These are phyloP conservation scores for Barnardius zonarius DNA, from an alignment of 2,113 vertebrate species.

Conservation along the genomic window DNA sequence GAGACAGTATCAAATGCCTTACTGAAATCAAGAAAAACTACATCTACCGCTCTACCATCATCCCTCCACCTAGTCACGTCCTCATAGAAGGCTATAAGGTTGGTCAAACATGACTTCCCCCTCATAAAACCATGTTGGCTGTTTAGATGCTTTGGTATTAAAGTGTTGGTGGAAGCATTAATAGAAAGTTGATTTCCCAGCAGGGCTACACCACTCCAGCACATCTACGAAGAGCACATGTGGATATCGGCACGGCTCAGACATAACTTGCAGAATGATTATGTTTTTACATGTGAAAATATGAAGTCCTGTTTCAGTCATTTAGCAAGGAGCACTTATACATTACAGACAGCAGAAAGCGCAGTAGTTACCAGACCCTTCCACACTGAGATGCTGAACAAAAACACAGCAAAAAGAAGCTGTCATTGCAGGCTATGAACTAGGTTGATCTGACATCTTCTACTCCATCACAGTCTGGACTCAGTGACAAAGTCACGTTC, in stretches of 20 bases:
- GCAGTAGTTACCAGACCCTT: background rate
- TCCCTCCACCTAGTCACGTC: too few relatives aligned
- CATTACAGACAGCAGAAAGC: background rate
- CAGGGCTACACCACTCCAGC: background rate
- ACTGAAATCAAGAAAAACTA: too few relatives aligned
- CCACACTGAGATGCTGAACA: background rate
- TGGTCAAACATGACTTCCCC: too few relatives aligned
- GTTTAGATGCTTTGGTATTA: background rate
- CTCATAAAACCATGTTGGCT: too few relatives aligned
- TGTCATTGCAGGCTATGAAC: background rate
- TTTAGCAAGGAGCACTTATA: background rate
- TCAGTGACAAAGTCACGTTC: background rate
- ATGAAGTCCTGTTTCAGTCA: background rate
- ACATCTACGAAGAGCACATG: background rate
- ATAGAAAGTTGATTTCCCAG: background rate
- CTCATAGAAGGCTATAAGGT: too few relatives aligned
- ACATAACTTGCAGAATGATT: background rate
- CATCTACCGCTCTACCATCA: too few relatives aligned
- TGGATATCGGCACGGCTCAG: background rate
- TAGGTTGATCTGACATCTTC: background rate
- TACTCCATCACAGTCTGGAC: background rate
- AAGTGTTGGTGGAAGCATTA: background rate
- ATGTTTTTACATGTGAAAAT: background rate
- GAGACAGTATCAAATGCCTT: too few relatives aligned
- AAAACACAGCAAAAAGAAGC: background rate